Conservation (phyloP, 2,888 invertebrate species). For the Drosophila prostipennis region DNA sequence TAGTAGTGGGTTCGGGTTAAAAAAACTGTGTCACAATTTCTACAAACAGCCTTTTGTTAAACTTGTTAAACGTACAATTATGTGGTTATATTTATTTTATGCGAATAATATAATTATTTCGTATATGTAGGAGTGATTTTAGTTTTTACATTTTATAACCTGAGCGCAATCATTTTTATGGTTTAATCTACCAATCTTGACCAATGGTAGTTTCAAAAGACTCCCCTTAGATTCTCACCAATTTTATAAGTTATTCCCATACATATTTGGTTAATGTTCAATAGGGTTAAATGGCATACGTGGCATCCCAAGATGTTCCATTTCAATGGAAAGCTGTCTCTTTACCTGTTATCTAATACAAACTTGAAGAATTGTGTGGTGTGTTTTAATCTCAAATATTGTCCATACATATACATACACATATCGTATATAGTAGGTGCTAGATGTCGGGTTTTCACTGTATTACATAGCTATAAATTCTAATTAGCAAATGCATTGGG, state of each 20-base stretch:
- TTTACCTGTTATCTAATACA: slow-evolving; percentile 40
- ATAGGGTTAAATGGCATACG: slow-evolving; percentile 1
- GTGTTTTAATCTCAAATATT: slow-evolving; percentile 55
- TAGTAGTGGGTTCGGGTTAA: slow-evolving; percentile 41
- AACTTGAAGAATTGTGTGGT: slow-evolving; percentile 25
- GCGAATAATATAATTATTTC: slow-evolving; percentile 33
- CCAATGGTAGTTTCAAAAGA: slow-evolving; percentile 15
- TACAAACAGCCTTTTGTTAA: slow-evolving; percentile 83
- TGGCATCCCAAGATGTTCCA: background rate
- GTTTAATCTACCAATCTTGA: slow-evolving; percentile 46
- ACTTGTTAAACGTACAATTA: slow-evolving; percentile 74
- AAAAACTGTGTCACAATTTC: slow-evolving; percentile 80
- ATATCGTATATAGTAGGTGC: slow-evolving; percentile 43
- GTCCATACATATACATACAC: slow-evolving; percentile 63
- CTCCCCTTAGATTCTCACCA: slow-evolving; percentile 34
- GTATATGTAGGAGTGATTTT: slow-evolving; percentile 40
- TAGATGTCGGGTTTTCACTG: slow-evolving; percentile 37
- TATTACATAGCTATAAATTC: slow-evolving; percentile 71
- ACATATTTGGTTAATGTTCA: slow-evolving; percentile 23
- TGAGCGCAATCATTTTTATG: slow-evolving; percentile 76
- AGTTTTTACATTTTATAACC: slow-evolving; percentile 67
- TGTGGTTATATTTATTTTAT: slow-evolving; percentile 22
- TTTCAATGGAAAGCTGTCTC: slow-evolving; percentile 10
- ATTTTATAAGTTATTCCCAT: slow-evolving; percentile 6
- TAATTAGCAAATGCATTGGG: slow-evolving; percentile 76